Evolutionary conservation across 2,797 vertebrate genomes (phyloP), one percentile per base, ranked within the genome.

Genomic region (Lemur catta): DNA sequence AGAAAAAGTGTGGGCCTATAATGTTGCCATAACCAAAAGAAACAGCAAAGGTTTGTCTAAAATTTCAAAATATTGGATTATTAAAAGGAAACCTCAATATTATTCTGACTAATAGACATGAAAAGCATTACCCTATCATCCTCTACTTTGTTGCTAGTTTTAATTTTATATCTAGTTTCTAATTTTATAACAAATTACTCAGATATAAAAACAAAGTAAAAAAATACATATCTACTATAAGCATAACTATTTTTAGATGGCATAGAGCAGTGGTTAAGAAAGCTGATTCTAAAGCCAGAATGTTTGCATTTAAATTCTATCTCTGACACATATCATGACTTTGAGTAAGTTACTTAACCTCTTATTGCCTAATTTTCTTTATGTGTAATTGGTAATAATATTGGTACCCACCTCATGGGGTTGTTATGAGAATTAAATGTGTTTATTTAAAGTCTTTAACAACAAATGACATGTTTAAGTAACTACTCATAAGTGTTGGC

Each of bases 381-480:
- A 75, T 43, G 79, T 94, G 6, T 86, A 61, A 59, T 84, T 89
- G 48, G 28, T 59, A 59, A 30, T 33, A 63, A 43, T 33, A 72
- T 46, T 72, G 78, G 69, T 79, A 55, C 30, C 18, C 30, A 84
- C 20, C 9, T 96, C 52, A 46, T 20, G 18, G 26, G 12, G 55
- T 74, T 87, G 24, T 78, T 88, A 41, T 74, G 61, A 94, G 9
- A 95, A 69, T 87, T 81, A 79, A 94, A 35, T 79, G 2, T 94
- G 55, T 93, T 88, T 57, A 75, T 78, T 74, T 94, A 41, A 97
- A 65, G 41, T 86, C 61, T 28, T 95, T 74, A 79, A 80, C 65
- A 59, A 84, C 28, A 1, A 84, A 41, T 41, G 35, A 11, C 52
- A 48, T 75, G 22, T 55, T 95, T 95, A 84, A 79, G 33, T 84